Percentiles rank a stretch among this genome's conserved stretches.
These are phyloP conservation scores for Homalodisca vitripennis DNA, from an alignment of 1,140 invertebrate genomes.

Conservation along the genomic window DNA sequence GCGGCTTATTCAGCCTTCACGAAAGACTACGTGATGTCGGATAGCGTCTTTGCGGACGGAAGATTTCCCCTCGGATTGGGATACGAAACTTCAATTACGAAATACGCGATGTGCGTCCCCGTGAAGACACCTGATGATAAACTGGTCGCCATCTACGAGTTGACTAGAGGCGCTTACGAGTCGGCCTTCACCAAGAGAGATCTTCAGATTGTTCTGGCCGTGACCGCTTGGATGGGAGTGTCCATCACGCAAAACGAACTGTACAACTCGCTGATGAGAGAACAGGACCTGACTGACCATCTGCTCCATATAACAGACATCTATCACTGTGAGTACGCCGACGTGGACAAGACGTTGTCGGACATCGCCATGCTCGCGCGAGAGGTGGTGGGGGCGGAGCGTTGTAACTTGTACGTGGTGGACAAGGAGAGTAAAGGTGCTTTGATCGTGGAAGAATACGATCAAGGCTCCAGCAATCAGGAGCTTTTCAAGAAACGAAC, in stretches of 20 bases:
- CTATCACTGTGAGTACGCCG: not conserved
- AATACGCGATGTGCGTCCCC: not conserved
- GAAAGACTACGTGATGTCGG: not conserved
- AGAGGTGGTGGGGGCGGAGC: not conserved
- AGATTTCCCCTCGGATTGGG: slow-evolving; percentile 2
- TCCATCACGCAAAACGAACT: not conserved
- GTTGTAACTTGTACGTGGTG: not conserved
- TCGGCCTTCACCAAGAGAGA: not conserved
- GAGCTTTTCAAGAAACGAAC: not conserved
- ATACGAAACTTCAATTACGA: not conserved
- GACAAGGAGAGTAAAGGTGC: not conserved
- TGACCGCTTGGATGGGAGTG: slow-evolving; percentile 5
- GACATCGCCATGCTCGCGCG: not conserved
- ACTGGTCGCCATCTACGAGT: slow-evolving; percentile 1
- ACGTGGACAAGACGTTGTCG: not conserved
- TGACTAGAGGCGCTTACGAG: not conserved
- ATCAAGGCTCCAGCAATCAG: not conserved
- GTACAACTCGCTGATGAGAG: not conserved
- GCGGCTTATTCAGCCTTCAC: not conserved
- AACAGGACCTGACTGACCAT: not conserved
- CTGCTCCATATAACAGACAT: not conserved
- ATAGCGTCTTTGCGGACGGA: not conserved
- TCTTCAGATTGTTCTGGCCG: not conserved
- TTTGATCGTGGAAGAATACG: not conserved
- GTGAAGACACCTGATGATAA: slow-evolving; percentile 5